These are phyloP conservation scores for Sylvia borin DNA, from an alignment of 2,797 vertebrate species.

Conservation along the genomic window DNA sequence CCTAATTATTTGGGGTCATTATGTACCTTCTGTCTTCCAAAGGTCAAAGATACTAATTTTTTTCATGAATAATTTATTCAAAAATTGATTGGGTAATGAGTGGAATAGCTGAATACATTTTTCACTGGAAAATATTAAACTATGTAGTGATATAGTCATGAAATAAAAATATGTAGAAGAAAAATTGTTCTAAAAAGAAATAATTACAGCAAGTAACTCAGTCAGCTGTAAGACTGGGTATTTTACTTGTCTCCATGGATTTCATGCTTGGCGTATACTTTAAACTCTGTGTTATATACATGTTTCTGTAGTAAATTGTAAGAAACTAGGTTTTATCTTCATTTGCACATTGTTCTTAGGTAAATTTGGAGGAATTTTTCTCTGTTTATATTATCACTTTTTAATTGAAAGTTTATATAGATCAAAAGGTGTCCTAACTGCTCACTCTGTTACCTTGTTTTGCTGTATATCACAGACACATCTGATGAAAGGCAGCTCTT, in stretches of 20 bases:
- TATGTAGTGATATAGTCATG: neutral
- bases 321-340: neutral
- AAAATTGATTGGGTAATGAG: conserved; percentile 34
- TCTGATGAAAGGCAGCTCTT: neutral
- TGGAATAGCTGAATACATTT: conserved; percentile 33
- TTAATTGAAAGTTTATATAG: neutral
- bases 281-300: neutral
- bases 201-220: neutral
- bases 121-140: conserved; percentile 34
- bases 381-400: neutral
- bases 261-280: neutral
- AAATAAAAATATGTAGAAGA: neutral
- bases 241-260: neutral
- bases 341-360: neutral
- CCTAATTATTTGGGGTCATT: conserved; percentile 47
- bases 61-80: conserved; percentile 61
- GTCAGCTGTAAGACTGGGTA: neutral
- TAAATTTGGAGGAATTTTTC: neutral
- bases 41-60: conserved; percentile 52
- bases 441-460: neutral
- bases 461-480: neutral
- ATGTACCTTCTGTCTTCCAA: conserved; percentile 22
- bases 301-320: neutral
- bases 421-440: neutral
- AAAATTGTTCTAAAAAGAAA: neutral